Percentiles rank a stretch among this genome's conserved stretches.
Evolutionary conservation across 1,140 invertebrate genomes (phyloP).

Genomic region (Oedothorax gibbosus): DNA sequence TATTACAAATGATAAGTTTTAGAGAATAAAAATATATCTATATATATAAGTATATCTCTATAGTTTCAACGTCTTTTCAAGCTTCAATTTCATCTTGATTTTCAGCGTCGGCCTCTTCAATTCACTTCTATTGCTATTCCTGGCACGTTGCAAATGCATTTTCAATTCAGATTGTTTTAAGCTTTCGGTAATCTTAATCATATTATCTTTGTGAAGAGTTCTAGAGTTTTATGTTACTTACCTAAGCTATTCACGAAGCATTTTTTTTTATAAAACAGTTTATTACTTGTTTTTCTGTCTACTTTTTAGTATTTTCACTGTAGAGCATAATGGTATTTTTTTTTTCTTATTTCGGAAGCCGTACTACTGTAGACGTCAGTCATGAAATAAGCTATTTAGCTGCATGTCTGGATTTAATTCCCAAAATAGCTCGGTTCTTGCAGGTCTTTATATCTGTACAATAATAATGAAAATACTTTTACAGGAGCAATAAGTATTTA

Average conservation of each 20-base stretch:
- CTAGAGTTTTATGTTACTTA: not conserved
- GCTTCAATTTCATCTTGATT: too few species aligned
- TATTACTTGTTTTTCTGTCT: conserved; percentile 45
- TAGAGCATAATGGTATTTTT: conserved; percentile 42
- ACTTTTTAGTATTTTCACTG: not conserved
- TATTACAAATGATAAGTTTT: too few species aligned
- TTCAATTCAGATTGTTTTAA: conserved; percentile 18
- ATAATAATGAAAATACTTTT: not conserved
- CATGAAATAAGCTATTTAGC: not conserved
- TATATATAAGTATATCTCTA: too few species aligned
- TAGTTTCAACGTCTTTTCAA: too few species aligned
- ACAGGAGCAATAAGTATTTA: not conserved
- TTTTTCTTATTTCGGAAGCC: not conserved
- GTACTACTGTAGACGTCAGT: conserved; percentile 35
- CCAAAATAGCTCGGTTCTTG: not conserved
- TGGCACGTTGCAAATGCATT: not conserved
- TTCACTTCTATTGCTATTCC: not conserved
- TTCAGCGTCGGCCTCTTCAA: too few species aligned
- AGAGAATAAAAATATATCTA: too few species aligned
- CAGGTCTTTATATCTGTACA: not conserved
- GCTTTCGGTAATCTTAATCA: conserved; percentile 1
- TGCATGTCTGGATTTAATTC: too few species aligned
- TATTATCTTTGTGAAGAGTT: conserved; percentile 8
- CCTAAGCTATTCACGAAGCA: conserved; percentile 19
- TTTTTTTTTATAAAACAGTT: conserved; percentile 42